phyloP scores from a whole-genome alignment of 1,140 invertebrate species.

The Leptinotarsa lineolata region DNA sequence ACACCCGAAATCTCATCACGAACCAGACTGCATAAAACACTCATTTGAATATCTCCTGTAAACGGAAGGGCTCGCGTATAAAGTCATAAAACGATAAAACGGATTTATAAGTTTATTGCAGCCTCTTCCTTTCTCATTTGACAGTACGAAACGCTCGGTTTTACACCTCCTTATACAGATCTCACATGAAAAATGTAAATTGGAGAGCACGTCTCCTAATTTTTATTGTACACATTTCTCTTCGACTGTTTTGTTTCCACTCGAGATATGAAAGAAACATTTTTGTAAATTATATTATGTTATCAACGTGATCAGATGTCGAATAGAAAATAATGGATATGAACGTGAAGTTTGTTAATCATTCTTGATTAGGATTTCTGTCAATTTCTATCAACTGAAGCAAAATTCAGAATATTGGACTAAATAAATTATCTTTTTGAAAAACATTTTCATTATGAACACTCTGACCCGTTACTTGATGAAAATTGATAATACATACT shows the following conservation, averaged over 20 bases:
- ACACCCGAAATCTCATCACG: neutral
- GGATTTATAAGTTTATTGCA: slow-evolving; percentile 6
- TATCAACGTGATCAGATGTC: too few species aligned
- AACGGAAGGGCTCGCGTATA: neutral
- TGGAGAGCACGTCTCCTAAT: neutral
- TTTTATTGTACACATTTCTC: neutral
- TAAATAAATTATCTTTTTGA: too few species aligned
- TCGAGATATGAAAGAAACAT: too few species aligned
- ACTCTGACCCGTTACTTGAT: too few species aligned
- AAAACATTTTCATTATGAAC: too few species aligned
- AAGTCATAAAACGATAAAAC: neutral
- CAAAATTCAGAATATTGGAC: too few species aligned
- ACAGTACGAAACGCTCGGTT: neutral
- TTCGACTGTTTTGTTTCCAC: neutral
- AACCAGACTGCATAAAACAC: neutral
- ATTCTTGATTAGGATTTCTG: too few species aligned
- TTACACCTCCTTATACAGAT: neutral
- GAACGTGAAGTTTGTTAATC: too few species aligned
- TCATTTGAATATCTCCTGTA: neutral
- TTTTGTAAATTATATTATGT: too few species aligned
- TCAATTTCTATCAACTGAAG: too few species aligned
- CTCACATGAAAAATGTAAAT: neutral
- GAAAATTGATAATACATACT: too few species aligned
- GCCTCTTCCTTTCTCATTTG: slow-evolving; percentile 1
- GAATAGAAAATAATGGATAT: too few species aligned